Percentiles rank a stretch among this genome's conserved stretches.
Conservation (phyloP, 2,888 invertebrate genomes). For the Xestia rhomboidea region DNA sequence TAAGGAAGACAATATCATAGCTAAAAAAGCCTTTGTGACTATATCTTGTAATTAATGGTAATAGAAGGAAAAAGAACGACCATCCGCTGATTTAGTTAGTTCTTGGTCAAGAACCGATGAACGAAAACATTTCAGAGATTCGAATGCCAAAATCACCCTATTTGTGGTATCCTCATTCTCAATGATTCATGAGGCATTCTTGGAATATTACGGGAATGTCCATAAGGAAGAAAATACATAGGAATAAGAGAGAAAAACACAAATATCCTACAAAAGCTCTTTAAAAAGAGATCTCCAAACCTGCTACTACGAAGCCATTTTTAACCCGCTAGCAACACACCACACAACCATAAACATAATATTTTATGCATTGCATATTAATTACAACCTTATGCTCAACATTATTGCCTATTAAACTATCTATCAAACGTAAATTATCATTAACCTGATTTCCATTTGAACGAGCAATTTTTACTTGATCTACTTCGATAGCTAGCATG, state of each 20-base stretch:
- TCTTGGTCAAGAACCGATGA: background rate
- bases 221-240: background rate
- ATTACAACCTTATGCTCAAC: slow-evolving; percentile 42
- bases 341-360: slow-evolving; percentile 18
- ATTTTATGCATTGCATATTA: slow-evolving; percentile 41
- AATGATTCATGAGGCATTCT: background rate
- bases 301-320: background rate
- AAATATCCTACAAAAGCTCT: background rate
- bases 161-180: background rate
- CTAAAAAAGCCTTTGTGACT: background rate
- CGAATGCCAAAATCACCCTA: background rate
- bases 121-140: background rate
- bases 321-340: slow-evolving; percentile 21
- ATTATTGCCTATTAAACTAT: slow-evolving; percentile 48
- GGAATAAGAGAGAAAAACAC: background rate
- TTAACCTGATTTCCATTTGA: slow-evolving; percentile 58
- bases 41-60: background rate
- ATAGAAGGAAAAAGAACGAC: background rate
- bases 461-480: slow-evolving; percentile 58
- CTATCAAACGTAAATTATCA: slow-evolving; percentile 49
- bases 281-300: background rate
- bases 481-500: slow-evolving; percentile 49
- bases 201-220: background rate
- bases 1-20: background rate
- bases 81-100: too few relatives aligned